These are phyloP conservation scores for Eristalis tenax DNA, from an alignment of 2,888 invertebrate species.

Conservation along the genomic window DNA sequence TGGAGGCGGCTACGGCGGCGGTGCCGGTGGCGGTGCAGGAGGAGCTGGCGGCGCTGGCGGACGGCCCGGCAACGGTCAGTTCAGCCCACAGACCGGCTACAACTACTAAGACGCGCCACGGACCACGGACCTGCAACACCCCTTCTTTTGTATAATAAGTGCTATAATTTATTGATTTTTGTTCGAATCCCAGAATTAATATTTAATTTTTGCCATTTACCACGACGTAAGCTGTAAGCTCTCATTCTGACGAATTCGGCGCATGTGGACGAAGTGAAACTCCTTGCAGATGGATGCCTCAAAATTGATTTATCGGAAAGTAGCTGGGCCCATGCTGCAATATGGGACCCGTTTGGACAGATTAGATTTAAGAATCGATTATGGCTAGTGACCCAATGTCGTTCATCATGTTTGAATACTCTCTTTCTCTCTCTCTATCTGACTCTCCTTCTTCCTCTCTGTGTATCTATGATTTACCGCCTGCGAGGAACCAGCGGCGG, in stretches of 20 bases:
- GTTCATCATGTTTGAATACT: constrained; percentile 52
- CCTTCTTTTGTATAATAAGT: constrained; percentile 66
- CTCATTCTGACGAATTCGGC: constrained; percentile 4
- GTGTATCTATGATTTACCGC: neutral
- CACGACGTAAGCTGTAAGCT: constrained; percentile 40
- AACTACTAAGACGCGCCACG: constrained; percentile 78
- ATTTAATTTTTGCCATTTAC: constrained; percentile 61
- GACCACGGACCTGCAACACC: constrained; percentile 27
- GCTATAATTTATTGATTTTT: constrained; percentile 68
- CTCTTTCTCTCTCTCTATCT: constrained; percentile 12
- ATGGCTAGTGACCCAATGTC: constrained; percentile 72
- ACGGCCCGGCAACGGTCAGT: constrained; percentile 80
- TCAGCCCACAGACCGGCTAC: constrained; percentile 81
- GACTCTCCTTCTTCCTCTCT: neutral
- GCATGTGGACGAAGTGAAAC: constrained; percentile 31
- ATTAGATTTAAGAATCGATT: constrained; percentile 67
- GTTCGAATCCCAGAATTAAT: constrained; percentile 41
- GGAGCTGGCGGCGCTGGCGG: constrained; percentile 74
- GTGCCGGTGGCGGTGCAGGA: constrained; percentile 67
- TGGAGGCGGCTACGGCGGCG: constrained; percentile 54
- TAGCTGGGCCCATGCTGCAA: neutral
- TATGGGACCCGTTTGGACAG: constrained; percentile 3
- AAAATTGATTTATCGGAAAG: constrained; percentile 30
- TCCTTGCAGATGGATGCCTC: constrained; percentile 7
- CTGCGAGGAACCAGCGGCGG: constrained; percentile 8